Conservation (phyloP, 2,888 invertebrate species). For the Clanis bilineata region DNA sequence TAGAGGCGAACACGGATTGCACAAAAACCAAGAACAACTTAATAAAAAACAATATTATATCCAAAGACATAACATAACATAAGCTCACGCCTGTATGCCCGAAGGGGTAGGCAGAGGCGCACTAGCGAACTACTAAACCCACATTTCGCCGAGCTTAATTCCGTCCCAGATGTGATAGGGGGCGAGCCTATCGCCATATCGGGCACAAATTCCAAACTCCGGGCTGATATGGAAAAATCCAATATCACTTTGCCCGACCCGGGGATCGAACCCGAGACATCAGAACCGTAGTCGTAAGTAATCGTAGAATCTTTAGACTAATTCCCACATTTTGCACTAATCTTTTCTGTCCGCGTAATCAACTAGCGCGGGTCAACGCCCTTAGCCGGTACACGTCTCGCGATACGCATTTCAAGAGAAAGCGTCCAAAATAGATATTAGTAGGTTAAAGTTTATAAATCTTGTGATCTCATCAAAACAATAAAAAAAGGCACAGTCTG, state of each 20-base stretch:
- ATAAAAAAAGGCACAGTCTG: too few species aligned
- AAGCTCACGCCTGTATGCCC: background rate
- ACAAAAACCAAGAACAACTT: too few species aligned
- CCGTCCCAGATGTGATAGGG: background rate
- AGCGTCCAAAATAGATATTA: slow-evolving; percentile 3
- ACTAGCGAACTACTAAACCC: background rate
- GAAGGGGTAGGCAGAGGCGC: background rate
- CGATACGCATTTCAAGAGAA: background rate
- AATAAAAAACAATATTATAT: too few species aligned
- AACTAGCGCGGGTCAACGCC: background rate
- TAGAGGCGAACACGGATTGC: too few species aligned
- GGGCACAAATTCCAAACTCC: background rate
- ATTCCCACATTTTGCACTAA: background rate
- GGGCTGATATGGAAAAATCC: background rate
- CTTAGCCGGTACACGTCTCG: background rate
- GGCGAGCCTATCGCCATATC: background rate
- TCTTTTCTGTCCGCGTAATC: background rate
- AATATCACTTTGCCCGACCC: too few species aligned
- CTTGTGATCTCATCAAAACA: background rate
- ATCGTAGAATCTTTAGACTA: too few species aligned
- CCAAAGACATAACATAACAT: too few species aligned
- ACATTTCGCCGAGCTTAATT: background rate
- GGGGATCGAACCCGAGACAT: too few species aligned
- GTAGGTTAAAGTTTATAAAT: background rate
- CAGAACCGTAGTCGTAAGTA: too few species aligned